phyloP scores from a whole-genome alignment of 2,113 vertebrate species.

The Labeo rohita region DNA sequence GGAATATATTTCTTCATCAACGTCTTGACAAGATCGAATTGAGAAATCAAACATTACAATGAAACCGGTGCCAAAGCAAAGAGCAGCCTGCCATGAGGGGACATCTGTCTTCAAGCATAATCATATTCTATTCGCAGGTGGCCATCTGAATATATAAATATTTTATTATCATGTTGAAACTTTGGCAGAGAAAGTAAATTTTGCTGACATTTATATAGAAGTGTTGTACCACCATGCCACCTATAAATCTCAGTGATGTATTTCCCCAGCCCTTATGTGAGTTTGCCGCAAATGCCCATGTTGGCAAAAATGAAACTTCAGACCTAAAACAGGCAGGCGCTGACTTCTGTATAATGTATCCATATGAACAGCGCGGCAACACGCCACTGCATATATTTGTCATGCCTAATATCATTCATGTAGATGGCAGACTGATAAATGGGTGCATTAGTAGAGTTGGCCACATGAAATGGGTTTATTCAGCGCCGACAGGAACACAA shows the following conservation, averaged over 20 bases:
- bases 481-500: constrained; percentile 12
- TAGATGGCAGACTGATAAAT: constrained; percentile 50
- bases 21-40: constrained; percentile 9
- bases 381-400: constrained; percentile 18
- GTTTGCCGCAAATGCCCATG: constrained; percentile 19
- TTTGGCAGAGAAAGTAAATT: constrained; percentile 45
- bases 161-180: constrained; percentile 54
- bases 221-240: constrained; percentile 43
- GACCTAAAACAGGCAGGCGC: constrained; percentile 15
- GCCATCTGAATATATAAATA: constrained; percentile 48
- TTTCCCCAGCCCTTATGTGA: neutral
- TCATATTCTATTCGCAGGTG: constrained; percentile 33
- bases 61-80: constrained; percentile 32
- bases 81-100: constrained; percentile 26
- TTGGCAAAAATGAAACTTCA: constrained; percentile 38
- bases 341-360: constrained; percentile 3
- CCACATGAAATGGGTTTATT: constrained; percentile 34
- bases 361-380: constrained; percentile 1
- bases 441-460: constrained; percentile 35
- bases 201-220: constrained; percentile 52
- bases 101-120: constrained; percentile 38
- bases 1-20: constrained; percentile 27
- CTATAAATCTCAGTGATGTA: constrained; percentile 48
- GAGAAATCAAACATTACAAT: constrained; percentile 38
- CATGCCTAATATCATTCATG: constrained; percentile 21